phyloP scores from a whole-genome alignment of 2,797 vertebrate genomes.

The Propithecus perrieri region DNA sequence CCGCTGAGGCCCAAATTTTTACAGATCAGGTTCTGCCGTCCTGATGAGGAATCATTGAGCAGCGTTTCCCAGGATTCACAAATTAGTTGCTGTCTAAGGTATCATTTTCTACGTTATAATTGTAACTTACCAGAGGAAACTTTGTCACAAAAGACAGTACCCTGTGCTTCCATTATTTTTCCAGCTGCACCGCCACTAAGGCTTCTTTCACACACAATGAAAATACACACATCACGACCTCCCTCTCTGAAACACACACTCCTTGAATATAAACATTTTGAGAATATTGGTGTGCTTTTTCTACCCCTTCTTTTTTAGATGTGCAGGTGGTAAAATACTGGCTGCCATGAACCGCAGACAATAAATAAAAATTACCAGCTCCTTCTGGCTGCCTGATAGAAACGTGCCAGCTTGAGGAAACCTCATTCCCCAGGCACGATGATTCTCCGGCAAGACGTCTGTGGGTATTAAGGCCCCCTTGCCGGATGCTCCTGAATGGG shows the following conservation, averaged over 20 bases:
- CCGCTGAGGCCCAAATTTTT: slow-evolving; percentile 85
- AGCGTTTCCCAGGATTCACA: slow-evolving; percentile 83
- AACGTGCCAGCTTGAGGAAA: slow-evolving; percentile 58
- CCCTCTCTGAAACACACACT: slow-evolving; percentile 78
- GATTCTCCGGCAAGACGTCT: slow-evolving; percentile 25
- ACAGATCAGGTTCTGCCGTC: slow-evolving; percentile 81
- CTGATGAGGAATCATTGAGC: slow-evolving; percentile 82
- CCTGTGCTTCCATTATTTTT: slow-evolving; percentile 83
- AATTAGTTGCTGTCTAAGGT: slow-evolving; percentile 81
- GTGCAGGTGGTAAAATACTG: slow-evolving; percentile 85
- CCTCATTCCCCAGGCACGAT: slow-evolving; percentile 20
- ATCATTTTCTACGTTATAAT: slow-evolving; percentile 82
- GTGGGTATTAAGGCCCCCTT: slow-evolving; percentile 36
- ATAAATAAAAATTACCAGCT: slow-evolving; percentile 76
- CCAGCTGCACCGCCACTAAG: slow-evolving; percentile 80
- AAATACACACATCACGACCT: slow-evolving; percentile 81
- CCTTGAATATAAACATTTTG: slow-evolving; percentile 83
- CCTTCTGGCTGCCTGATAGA: slow-evolving; percentile 76
- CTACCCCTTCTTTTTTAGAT: slow-evolving; percentile 75
- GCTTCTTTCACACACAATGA: slow-evolving; percentile 81
- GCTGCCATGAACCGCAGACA: slow-evolving; percentile 79
- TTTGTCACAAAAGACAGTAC: slow-evolving; percentile 84
- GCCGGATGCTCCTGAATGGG: slow-evolving; percentile 51
- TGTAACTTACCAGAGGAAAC: slow-evolving; percentile 84
- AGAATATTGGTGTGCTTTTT: slow-evolving; percentile 83